These are phyloP conservation scores for Argyra leucocephala DNA, from an alignment of 2,888 invertebrate genomes.

Conservation along the genomic window DNA sequence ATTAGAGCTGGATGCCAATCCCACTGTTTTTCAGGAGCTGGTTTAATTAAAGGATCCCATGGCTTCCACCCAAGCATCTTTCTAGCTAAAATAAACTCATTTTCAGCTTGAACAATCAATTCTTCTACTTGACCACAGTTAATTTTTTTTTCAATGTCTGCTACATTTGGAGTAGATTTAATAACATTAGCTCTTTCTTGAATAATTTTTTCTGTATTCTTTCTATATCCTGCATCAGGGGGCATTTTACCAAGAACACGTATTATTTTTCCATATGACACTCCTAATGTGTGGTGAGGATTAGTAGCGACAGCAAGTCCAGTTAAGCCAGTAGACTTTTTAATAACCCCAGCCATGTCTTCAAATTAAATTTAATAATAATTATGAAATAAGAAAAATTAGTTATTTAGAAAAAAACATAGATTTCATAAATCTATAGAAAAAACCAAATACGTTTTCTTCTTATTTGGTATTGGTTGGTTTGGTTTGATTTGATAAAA, in stretches of 20 bases:
- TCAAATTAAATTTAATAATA: no score
- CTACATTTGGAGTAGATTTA: slow-evolving; percentile 49
- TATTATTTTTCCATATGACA: slow-evolving; percentile 77
- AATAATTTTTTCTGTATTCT: slow-evolving; percentile 76
- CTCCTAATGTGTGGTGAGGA: slow-evolving; percentile 68
- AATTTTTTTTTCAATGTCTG: slow-evolving; percentile 70
- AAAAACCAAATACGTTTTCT: no score
- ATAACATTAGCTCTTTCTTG: slow-evolving; percentile 61
- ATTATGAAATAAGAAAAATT: no score
- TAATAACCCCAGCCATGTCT: neutral
- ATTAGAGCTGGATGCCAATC: slow-evolving; percentile 74
- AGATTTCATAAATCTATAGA: no score
- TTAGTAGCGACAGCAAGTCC: slow-evolving; percentile 68
- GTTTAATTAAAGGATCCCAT: slow-evolving; percentile 78
- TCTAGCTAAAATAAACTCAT: slow-evolving; percentile 75
- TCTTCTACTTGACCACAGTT: slow-evolving; percentile 86
- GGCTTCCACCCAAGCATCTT: slow-evolving; percentile 87
- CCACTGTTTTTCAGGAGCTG: slow-evolving; percentile 84
- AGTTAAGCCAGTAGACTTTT: slow-evolving; percentile 71
- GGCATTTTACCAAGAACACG: slow-evolving; percentile 78
- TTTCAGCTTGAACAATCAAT: slow-evolving; percentile 84
- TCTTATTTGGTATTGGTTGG: no score
- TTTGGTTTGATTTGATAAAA: no score
- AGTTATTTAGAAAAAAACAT: no score
- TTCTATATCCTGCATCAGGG: slow-evolving; percentile 69